A percentile compares a stretch with the other conserved stretches of the same genome.
Evolutionary conservation across 30 jellyfish, hydroid and myxozoan genomes (phyloP).

Genomic region (Turritopsis rubra): DNA sequence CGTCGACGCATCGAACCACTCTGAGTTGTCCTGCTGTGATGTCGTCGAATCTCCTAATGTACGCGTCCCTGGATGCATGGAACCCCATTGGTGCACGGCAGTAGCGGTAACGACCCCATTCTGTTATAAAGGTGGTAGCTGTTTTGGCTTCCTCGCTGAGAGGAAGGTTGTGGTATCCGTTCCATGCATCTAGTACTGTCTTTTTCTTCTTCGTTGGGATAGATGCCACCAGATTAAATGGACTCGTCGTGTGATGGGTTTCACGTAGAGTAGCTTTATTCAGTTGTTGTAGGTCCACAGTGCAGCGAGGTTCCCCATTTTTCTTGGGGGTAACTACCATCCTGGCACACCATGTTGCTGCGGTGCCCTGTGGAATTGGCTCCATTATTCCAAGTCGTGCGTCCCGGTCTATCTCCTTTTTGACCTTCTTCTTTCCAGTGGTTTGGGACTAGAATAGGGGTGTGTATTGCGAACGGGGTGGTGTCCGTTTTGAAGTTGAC

Average conservation of each 20-base stretch:
- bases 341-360: constrained; percentile 41
- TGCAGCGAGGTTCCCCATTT: constrained; percentile 31
- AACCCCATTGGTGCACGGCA: constrained; percentile 42
- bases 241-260: constrained; percentile 62
- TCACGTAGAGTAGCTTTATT: constrained; percentile 47
- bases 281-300: constrained; percentile 47
- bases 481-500: not conserved
- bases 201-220: constrained; percentile 35
- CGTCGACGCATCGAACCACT: constrained; percentile 40
- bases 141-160: constrained; percentile 14
- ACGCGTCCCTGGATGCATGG: constrained; percentile 60
- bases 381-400: constrained; percentile 25
- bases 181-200: constrained; percentile 68
- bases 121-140: constrained; percentile 31
- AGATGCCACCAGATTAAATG: constrained; percentile 25
- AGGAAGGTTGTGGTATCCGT: constrained; percentile 58
- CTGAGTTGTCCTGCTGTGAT: not conserved
- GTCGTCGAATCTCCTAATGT: constrained; percentile 46
- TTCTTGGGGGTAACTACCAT: constrained; percentile 26
- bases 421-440: constrained; percentile 33
- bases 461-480: constrained; percentile 33
- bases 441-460: constrained; percentile 43
- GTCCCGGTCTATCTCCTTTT: constrained; percentile 38
- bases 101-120: constrained; percentile 60
- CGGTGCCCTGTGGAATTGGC: constrained; percentile 29